Conservation (phyloP, 2,113 vertebrate genomes). For the Nyctereutes procyonoides region DNA sequence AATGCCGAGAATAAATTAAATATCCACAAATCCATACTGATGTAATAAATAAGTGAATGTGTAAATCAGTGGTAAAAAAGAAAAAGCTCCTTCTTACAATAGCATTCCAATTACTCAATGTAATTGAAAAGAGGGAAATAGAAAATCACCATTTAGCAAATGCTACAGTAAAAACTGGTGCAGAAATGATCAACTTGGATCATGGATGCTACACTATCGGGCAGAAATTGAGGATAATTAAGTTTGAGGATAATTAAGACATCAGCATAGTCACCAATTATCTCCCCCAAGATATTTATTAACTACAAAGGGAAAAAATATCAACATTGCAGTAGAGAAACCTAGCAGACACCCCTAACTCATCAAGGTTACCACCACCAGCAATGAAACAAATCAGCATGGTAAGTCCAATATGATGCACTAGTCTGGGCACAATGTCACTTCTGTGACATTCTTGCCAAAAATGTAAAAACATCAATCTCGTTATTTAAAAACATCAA, state of each 20-base stretch:
- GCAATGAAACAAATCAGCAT: neutral
- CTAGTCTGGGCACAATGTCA: neutral
- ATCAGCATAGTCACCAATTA: neutral
- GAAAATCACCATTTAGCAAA: neutral
- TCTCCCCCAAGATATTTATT: neutral
- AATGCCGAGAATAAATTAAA: neutral
- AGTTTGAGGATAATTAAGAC: neutral
- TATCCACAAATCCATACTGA: neutral
- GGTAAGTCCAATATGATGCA: rapidly evolving
- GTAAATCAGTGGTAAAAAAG: neutral
- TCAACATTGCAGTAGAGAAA: neutral
- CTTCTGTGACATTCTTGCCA: neutral
- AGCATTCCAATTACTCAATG: neutral
- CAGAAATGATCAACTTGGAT: neutral
- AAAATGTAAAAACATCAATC: neutral
- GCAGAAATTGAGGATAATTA: neutral
- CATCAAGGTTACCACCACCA: neutral
- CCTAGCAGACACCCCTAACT: neutral
- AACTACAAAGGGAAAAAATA: neutral
- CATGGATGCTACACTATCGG: neutral
- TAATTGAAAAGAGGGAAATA: neutral
- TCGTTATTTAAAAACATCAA: neutral
- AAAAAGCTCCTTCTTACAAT: neutral
- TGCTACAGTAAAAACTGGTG: neutral
- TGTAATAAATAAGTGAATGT: neutral